Evolutionary conservation across 1,140 invertebrate species (phyloP), one percentile per base, ranked within the genome.

Genomic region (Leguminivora glycinivorella): DNA sequence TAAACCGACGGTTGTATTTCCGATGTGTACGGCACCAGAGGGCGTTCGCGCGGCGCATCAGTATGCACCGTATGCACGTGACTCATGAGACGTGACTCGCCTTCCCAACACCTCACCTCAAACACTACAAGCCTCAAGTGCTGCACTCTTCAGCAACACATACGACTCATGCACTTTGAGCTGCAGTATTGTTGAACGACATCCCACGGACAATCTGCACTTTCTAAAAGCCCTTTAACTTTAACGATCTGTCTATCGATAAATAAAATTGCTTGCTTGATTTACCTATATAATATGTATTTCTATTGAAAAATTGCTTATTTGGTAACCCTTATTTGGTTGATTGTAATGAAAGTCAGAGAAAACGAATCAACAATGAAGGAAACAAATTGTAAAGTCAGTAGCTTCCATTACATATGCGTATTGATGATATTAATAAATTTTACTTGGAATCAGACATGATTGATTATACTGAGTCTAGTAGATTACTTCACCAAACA

Each of bases 61-160:
- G 78, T 88, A 90, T 89, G 80, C 87, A 70, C 68, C 73, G 72
- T 75, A 74, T 76, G 77, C 75, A 71, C 69, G 72, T 76, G 80
- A 77, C 74, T 72, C 78, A 75, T 66, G 73, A 75, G 73, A 88
- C 87, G 86, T 88, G 88, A 88, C 83, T 73, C 72, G 83, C 81
- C 81, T 87, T 72, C 75, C 73, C 78, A 75, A 78, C 75, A 74
- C 40, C 70, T 81, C 71, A 67, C 71, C 63, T 43, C 29, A 67
- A 40, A 68, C 68, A 75, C 47, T n/a, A 52, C 47, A 52, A 22
- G 47, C 5, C 19, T 6, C 17, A 26, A n/a, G 58, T 63, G n/a
- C 24, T n/a, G n/a, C 12, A 22, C 25, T 6, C 24, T 14, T 19
- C n/a, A 63, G 4, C 24, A n/a, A n/a, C 58, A 52, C 47, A 52